Conservation (phyloP, 2,797 vertebrate species). For the Botia almorhae region DNA sequence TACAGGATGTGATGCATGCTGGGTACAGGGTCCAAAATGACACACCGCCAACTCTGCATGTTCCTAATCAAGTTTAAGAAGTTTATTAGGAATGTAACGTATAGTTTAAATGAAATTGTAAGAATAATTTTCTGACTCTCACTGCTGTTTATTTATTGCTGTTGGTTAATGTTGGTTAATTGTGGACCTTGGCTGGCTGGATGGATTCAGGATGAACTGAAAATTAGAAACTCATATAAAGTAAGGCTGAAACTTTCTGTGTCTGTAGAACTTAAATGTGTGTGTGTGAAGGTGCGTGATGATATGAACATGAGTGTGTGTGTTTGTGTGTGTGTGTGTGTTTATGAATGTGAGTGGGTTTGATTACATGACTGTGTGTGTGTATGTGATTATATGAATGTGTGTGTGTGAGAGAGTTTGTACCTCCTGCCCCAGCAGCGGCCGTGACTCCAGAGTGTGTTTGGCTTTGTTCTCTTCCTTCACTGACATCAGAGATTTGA, state of each 20-base stretch:
- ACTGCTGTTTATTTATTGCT: not conserved
- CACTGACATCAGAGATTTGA: conserved; percentile 94
- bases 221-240: not conserved
- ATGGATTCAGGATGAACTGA: not conserved
- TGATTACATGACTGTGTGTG: not conserved
- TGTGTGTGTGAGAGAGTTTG: not conserved
- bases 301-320: too few relatives aligned
- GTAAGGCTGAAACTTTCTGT: not conserved
- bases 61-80: not conserved
- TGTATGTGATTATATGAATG: conserved; percentile 15
- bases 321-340: too few relatives aligned
- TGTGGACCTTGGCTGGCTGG: not conserved
- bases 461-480: conserved; percentile 91
- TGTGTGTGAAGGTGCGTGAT: not conserved
- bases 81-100: too few relatives aligned
- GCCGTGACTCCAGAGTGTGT: conserved; percentile 85
- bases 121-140: too few relatives aligned
- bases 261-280: not conserved
- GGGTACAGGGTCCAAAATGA: not conserved
- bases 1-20: conserved; percentile 16
- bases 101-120: too few relatives aligned
- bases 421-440: conserved; percentile 94
- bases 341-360: too few relatives aligned
- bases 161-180: not conserved
- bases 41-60: too few relatives aligned